Evolutionary conservation across 2,797 vertebrate species (phyloP).

Genomic region (Muscicapa comitata): DNA sequence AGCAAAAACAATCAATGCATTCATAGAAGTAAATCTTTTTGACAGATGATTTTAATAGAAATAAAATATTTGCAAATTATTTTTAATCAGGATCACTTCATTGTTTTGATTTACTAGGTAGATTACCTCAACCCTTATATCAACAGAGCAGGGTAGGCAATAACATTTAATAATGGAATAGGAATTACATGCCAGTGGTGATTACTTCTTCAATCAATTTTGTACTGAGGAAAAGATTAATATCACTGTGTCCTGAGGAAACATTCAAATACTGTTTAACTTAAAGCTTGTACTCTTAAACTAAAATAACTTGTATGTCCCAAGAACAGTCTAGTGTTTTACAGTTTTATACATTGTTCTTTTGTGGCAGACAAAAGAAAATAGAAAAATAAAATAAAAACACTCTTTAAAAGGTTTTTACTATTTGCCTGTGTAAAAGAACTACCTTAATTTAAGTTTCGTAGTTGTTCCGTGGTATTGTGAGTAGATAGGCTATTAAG

Average conservation of each 20-base stretch:
- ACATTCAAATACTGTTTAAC: neutral
- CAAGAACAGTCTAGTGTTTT: rapidly evolving
- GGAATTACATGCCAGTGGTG: neutral
- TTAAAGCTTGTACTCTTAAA: neutral
- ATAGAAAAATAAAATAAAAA: neutral
- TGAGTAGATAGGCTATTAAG: neutral
- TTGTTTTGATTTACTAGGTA: neutral
- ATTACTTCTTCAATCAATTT: constrained; percentile 28
- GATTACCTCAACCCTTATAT: neutral
- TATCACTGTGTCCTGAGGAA: neutral
- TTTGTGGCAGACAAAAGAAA: neutral
- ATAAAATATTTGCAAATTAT: neutral
- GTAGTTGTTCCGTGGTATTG: neutral
- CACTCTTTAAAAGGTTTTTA: neutral
- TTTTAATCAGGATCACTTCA: neutral
- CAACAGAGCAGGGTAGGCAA: neutral
- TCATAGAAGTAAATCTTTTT: neutral
- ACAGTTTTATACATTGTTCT: neutral
- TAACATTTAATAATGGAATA: neutral
- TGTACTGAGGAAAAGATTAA: neutral
- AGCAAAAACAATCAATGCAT: neutral
- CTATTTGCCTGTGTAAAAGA: neutral
- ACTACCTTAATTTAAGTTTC: neutral
- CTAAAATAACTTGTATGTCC: neutral
- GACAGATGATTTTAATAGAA: neutral